Percentiles rank a stretch among this genome's conserved stretches.
Evolutionary conservation across 2,797 vertebrate species (phyloP).

Genomic region (Crax fasciolata): DNA sequence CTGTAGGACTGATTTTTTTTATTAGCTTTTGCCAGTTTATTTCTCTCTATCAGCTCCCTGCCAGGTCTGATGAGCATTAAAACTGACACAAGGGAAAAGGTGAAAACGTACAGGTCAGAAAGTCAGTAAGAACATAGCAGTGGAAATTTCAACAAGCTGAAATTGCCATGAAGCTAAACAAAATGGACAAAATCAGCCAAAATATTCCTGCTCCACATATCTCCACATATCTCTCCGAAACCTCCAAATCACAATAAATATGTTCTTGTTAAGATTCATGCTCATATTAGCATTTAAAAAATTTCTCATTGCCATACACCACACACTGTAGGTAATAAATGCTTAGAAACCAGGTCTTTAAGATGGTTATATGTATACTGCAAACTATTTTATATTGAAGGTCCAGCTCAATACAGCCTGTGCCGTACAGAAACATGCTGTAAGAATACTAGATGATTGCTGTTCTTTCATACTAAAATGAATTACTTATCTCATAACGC

Average conservation of each 20-base stretch:
- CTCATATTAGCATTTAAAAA: neutral
- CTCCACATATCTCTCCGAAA: neutral
- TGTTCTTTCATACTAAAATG: neutral
- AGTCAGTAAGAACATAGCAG: neutral
- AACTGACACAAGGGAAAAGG: neutral
- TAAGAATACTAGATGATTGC: conserved; percentile 16
- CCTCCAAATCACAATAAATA: neutral
- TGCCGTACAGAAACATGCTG: neutral
- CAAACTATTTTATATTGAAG: neutral
- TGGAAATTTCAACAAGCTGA: neutral
- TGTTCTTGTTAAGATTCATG: neutral
- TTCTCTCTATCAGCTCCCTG: neutral
- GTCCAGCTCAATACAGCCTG: neutral
- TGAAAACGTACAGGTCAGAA: neutral
- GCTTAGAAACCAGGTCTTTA: neutral
- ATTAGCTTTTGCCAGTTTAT: conserved; percentile 25
- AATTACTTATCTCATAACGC: neutral
- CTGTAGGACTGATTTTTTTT: neutral
- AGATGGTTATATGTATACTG: neutral
- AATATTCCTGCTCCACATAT: neutral
- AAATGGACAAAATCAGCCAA: neutral
- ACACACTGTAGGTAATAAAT: neutral
- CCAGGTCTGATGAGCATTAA: neutral
- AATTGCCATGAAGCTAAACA: neutral
- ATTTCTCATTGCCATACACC: neutral